Evolutionary conservation across 2,888 invertebrate genomes (phyloP).

Genomic region (Macrophya annulata): DNA sequence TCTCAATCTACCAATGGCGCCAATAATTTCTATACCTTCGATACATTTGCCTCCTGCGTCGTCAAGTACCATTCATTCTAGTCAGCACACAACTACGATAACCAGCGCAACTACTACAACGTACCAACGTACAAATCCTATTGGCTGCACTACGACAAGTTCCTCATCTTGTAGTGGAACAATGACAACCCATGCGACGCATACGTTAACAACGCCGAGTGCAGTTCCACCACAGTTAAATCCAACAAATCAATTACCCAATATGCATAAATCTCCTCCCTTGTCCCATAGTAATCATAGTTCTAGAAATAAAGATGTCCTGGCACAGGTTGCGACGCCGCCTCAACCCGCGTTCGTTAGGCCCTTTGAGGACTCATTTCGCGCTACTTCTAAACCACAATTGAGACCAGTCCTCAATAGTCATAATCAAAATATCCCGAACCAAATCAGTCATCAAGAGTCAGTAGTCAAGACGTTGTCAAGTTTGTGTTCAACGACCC

Average conservation of each 20-base stretch:
- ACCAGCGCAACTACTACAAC: constrained; percentile 66
- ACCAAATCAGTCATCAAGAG: constrained; percentile 71
- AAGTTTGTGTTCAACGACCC: constrained; percentile 46
- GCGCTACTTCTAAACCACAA: constrained; percentile 72
- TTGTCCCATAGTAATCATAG: constrained; percentile 61
- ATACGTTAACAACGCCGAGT: constrained; percentile 66
- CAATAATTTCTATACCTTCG: constrained; percentile 73
- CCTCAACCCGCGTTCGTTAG: constrained; percentile 75
- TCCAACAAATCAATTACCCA: constrained; percentile 63
- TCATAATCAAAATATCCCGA: constrained; percentile 69
- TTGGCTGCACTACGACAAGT: constrained; percentile 81
- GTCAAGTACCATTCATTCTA: constrained; percentile 75
- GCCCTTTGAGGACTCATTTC: constrained; percentile 77
- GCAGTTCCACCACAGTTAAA: constrained; percentile 62
- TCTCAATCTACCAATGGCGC: constrained; percentile 68
- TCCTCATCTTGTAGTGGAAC: constrained; percentile 80
- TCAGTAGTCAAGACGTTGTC: constrained; percentile 61
- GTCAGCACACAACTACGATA: constrained; percentile 74
- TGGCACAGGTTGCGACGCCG: constrained; percentile 57
- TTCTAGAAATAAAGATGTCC: constrained; percentile 66
- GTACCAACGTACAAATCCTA: constrained; percentile 79
- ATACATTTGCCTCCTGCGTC: constrained; percentile 72
- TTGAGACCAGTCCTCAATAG: constrained; percentile 70
- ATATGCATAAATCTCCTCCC: constrained; percentile 67
- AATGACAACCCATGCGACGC: constrained; percentile 76